Conservation (phyloP, 2,113 vertebrate genomes). For the Lethenteron reissneri region DNA sequence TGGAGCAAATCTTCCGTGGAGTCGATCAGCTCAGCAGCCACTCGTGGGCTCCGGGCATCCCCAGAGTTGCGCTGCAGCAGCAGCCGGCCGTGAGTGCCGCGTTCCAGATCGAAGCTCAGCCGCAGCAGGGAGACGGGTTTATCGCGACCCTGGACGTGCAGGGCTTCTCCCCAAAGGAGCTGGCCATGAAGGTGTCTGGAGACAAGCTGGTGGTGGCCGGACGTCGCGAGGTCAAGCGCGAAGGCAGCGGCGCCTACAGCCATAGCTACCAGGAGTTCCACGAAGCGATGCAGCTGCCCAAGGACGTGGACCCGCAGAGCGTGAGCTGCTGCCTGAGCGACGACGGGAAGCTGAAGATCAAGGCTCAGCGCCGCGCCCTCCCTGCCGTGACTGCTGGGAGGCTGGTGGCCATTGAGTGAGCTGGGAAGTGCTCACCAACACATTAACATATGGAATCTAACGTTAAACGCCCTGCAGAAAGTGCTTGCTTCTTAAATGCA, state of each 20-base stretch:
- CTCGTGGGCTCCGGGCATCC: too few relatives aligned
- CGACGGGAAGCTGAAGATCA: neutral
- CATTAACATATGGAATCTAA: too few relatives aligned
- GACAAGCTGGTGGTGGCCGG: neutral
- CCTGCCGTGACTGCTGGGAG: neutral
- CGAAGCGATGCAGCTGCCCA: slow-evolving; percentile 2
- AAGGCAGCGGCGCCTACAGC: neutral
- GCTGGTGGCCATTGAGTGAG: neutral
- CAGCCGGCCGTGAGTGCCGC: too few relatives aligned
- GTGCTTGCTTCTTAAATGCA: too few relatives aligned
- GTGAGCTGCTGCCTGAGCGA: neutral
- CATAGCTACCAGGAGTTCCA: slow-evolving; percentile 1
- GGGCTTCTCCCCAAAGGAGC: neutral
- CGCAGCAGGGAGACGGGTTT: neutral
- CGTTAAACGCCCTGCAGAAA: too few relatives aligned
- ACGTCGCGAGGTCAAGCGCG: neutral
- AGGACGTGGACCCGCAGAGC: neutral
- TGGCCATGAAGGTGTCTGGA: neutral
- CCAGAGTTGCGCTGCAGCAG: too few relatives aligned
- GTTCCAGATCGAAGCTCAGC: too few relatives aligned
- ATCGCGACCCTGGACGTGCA: neutral
- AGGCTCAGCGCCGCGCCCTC: too few relatives aligned
- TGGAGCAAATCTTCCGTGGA: too few relatives aligned
- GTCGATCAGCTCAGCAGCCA: too few relatives aligned
- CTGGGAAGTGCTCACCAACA: neutral